Conservation (phyloP, 2,797 vertebrate genomes). For the Urosaurus nigricauda region DNA sequence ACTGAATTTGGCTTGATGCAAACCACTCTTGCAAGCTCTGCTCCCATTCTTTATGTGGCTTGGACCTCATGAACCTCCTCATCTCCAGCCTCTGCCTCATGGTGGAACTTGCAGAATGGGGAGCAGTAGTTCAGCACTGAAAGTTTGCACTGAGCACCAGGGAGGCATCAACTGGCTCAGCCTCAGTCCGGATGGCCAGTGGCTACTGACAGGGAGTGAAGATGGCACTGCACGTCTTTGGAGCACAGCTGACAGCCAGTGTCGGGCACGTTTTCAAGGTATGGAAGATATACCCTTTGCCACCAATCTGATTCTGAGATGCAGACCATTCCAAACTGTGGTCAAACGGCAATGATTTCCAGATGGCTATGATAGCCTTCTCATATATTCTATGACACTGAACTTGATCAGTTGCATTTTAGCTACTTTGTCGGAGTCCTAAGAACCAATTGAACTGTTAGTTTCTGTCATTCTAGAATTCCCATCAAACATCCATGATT, state of each 20-base stretch:
- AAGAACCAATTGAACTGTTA: too few species aligned
- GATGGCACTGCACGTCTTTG: slow-evolving; percentile 84
- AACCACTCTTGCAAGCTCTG: background rate
- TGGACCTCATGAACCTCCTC: background rate
- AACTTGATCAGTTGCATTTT: too few species aligned
- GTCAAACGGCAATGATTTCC: too few species aligned
- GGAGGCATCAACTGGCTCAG: slow-evolving; percentile 87
- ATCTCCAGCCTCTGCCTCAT: background rate
- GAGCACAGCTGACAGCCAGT: slow-evolving; percentile 82
- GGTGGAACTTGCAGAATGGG: slow-evolving; percentile 74
- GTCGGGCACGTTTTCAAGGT: slow-evolving; percentile 83
- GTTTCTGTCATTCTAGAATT: too few species aligned
- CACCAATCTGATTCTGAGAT: background rate
- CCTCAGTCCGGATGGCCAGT: slow-evolving; percentile 83
- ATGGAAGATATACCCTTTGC: background rate
- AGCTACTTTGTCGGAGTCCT: too few species aligned
- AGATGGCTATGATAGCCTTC: background rate
- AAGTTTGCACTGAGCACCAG: slow-evolving; percentile 81
- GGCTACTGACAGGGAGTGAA: slow-evolving; percentile 84
- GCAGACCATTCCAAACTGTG: background rate
- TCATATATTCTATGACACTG: too few species aligned
- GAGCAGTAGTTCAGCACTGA: slow-evolving; percentile 80
- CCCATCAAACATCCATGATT: too few species aligned
- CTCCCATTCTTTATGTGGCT: accelerated
- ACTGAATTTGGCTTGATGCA: slow-evolving; percentile 18